A percentile compares a stretch with the other conserved stretches of the same genome.
Evolutionary conservation across 1,140 invertebrate species (phyloP).

Genomic region (Conus betulinus): DNA sequence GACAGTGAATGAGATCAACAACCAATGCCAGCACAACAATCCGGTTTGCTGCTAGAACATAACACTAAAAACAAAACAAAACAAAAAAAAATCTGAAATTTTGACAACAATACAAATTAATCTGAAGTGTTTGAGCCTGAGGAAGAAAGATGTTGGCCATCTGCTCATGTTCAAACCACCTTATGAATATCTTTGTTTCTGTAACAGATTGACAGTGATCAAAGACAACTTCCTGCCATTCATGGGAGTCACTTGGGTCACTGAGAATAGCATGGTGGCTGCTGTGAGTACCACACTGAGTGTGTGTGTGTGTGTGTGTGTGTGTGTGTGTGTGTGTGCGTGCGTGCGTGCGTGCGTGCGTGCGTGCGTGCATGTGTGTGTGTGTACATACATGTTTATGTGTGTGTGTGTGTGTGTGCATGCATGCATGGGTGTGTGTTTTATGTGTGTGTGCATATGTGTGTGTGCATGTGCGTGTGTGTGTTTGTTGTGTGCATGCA

Average conservation of each 20-base stretch:
- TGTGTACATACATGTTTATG: background rate
- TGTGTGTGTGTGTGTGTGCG: background rate
- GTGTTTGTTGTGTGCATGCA: background rate
- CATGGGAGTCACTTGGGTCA: constrained; percentile 93
- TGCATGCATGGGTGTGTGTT: too few species aligned
- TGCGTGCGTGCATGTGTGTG: too few species aligned
- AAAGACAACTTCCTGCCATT: constrained; percentile 88
- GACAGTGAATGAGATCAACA: too few species aligned
- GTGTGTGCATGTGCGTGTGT: background rate
- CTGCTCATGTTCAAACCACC: background rate
- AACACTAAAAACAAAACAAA: too few species aligned
- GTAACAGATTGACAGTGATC: constrained; percentile 65
- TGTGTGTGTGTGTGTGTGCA: too few species aligned
- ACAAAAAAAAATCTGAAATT: too few species aligned
- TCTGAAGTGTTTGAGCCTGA: too few species aligned
- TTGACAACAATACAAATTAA: too few species aligned
- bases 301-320: background rate
- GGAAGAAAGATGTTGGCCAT: too few species aligned
- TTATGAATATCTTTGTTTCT: background rate
- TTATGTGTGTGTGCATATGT: background rate
- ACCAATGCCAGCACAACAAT: too few species aligned
- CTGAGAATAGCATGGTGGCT: constrained; percentile 89
- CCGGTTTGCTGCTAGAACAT: too few species aligned
- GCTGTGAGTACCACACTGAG: constrained; percentile 81
- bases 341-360: too few species aligned